Evolutionary conservation across 2,113 vertebrate species (phyloP).

Genomic region (Brachypodius melanocephalos): DNA sequence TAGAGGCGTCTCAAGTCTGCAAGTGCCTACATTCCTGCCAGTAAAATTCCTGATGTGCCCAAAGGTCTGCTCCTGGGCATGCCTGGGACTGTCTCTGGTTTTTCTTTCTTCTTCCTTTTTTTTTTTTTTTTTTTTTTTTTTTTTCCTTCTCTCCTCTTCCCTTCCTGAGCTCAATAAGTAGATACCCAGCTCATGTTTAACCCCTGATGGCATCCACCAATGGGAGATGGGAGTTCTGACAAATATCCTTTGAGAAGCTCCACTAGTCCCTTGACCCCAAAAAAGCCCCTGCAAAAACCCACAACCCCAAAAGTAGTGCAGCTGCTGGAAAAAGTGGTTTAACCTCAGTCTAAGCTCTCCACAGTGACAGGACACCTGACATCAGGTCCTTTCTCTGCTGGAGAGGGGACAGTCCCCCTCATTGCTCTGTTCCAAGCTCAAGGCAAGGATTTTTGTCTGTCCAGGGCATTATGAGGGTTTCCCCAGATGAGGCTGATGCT

Average conservation of each 20-base stretch:
- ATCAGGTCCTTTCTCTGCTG: neutral
- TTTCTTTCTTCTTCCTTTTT: neutral
- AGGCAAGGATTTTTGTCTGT: neutral
- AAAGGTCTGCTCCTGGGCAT: constrained; percentile 58
- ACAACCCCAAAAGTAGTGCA: neutral
- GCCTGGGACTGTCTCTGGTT: constrained; percentile 26
- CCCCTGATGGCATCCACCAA: neutral
- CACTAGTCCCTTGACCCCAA: neutral
- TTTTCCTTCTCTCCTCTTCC: neutral
- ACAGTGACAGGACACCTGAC: neutral
- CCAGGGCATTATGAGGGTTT: neutral
- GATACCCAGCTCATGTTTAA: neutral
- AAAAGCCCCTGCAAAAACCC: rapidly evolving
- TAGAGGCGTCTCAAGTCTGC: constrained; percentile 65
- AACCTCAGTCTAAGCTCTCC: neutral
- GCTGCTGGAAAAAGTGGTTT: neutral
- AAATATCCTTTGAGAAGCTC: neutral
- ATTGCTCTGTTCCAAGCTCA: neutral
- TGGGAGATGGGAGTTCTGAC: neutral
- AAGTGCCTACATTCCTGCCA: constrained; percentile 32
- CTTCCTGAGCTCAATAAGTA: neutral
- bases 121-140: neutral
- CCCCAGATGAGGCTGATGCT: neutral
- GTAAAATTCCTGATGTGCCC: constrained; percentile 58
- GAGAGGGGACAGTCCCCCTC: neutral